phyloP scores from a whole-genome alignment of 2,113 vertebrate species.

The Lophura nycthemera region DNA sequence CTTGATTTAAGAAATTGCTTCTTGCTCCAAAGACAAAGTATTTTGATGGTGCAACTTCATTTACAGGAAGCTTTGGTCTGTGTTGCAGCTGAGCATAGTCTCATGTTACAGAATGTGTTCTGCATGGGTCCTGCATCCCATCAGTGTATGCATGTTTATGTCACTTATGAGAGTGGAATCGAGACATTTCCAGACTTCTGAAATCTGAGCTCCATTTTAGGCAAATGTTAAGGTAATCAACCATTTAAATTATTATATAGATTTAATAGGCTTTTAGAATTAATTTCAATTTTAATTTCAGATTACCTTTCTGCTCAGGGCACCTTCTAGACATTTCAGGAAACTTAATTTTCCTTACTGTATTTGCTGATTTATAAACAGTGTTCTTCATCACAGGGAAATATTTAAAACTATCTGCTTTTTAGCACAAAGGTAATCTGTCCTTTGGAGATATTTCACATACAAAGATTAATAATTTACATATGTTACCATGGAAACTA shows the following conservation, averaged over 20 bases:
- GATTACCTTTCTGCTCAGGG: not conserved
- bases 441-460: slow-evolving; percentile 64
- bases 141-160: not conserved
- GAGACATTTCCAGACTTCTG: not conserved
- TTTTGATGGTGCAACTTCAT: not conserved
- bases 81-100: accelerated
- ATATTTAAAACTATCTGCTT: slow-evolving; percentile 61
- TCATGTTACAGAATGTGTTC: not conserved
- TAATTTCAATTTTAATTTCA: not conserved
- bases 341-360: slow-evolving; percentile 14
- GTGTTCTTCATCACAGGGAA: slow-evolving; percentile 44
- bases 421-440: slow-evolving; percentile 66
- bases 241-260: not conserved
- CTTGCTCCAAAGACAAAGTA: not conserved
- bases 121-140: not conserved
- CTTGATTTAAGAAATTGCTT: not conserved
- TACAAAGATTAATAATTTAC: slow-evolving; percentile 70
- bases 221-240: not conserved
- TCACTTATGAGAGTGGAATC: not conserved
- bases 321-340: not conserved
- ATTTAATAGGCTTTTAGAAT: not conserved
- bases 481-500: slow-evolving; percentile 66
- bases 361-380: slow-evolving; percentile 14
- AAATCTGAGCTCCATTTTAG: not conserved
- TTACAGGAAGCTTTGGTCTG: not conserved